Conservation (phyloP, 2,797 vertebrate genomes). For the Tokudaia tokunoshimensis region DNA sequence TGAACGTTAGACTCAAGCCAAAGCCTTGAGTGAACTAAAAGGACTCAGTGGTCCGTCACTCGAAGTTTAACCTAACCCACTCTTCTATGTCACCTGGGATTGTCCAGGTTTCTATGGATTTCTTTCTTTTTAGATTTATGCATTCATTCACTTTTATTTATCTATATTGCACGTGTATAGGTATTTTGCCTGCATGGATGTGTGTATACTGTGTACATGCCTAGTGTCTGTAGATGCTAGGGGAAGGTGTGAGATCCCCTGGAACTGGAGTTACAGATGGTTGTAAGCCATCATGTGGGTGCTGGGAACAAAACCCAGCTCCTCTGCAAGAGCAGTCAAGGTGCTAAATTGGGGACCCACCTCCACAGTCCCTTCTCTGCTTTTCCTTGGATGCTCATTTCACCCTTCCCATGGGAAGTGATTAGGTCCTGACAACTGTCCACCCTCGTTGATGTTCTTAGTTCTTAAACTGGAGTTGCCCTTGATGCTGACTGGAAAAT, state of each 20-base stretch:
- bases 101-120: background rate
- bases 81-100: background rate
- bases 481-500: background rate
- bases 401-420: background rate
- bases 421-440: background rate
- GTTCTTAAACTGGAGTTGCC: background rate
- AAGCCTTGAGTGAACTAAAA: background rate
- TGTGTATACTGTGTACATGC: background rate
- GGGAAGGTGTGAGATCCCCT: background rate
- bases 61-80: background rate
- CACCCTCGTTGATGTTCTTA: background rate
- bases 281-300: background rate
- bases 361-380: background rate
- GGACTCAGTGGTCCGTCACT: background rate
- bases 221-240: background rate
- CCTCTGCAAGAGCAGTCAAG: background rate
- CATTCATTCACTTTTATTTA: background rate
- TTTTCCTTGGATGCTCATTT: constrained; percentile 23
- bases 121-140: background rate
- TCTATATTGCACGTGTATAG: background rate
- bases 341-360: background rate
- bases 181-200: background rate
- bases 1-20: constrained; percentile 44
- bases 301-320: background rate
- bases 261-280: background rate